These are phyloP conservation scores for Enteromius unitaeniatus DNA, from an alignment of 2,797 vertebrate genomes.

Conservation along the genomic window DNA sequence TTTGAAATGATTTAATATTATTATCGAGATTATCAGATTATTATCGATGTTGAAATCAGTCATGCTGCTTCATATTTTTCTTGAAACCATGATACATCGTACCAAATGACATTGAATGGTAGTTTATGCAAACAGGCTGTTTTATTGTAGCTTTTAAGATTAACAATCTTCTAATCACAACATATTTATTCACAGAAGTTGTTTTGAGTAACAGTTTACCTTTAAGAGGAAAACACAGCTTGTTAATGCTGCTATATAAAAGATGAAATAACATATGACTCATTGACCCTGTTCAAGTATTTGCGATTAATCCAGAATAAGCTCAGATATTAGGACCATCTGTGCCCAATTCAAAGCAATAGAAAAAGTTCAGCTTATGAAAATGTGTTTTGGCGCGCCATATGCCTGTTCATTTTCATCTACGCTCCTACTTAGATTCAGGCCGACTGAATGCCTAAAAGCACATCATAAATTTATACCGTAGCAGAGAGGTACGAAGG, in stretches of 20 bases:
- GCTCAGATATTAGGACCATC: constrained; percentile 35
- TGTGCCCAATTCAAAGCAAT: constrained; percentile 34
- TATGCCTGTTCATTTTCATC: constrained; percentile 39
- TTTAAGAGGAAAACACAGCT: background rate
- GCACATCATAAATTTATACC: constrained; percentile 8
- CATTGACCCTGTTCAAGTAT: constrained; percentile 5
- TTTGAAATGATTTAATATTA: background rate
- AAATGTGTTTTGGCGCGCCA: constrained; percentile 15
- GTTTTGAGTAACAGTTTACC: background rate
- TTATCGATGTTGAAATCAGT: background rate
- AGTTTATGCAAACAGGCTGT: background rate
- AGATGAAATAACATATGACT: constrained; percentile 5
- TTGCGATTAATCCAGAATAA: constrained; percentile 35
- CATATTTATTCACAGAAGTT: background rate
- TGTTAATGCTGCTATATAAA: constrained; percentile 17
- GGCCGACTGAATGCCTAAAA: constrained; percentile 19
- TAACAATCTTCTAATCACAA: background rate
- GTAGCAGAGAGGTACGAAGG: background rate
- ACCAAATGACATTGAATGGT: background rate
- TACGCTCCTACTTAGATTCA: background rate
- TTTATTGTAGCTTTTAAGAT: background rate
- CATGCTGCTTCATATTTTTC: background rate
- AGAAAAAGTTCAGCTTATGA: background rate
- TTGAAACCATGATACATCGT: background rate
- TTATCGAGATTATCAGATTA: too few species aligned